Percentiles rank a stretch among this genome's conserved stretches.
phyloP scores from a whole-genome alignment of 2,888 invertebrate genomes.

The Carcina quercana region DNA sequence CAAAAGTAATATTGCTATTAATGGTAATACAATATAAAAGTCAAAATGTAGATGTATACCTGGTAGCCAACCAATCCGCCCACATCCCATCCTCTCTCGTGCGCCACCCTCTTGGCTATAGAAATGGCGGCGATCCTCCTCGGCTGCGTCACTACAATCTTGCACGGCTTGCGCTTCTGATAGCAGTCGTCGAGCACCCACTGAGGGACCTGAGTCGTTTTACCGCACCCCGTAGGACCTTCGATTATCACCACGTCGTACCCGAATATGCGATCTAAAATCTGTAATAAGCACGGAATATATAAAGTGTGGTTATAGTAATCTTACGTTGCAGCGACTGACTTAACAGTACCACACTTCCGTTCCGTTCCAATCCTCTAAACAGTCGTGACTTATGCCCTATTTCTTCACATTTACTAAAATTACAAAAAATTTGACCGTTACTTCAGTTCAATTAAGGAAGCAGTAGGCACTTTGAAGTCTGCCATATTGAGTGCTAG shows the following conservation, averaged over 20 bases:
- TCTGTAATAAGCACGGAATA: constrained; percentile 69
- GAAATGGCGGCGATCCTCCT: constrained; percentile 94
- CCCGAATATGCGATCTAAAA: constrained; percentile 78
- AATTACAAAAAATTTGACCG: too few species aligned
- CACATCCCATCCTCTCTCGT: constrained; percentile 87
- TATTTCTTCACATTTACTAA: too few species aligned
- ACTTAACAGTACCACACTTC: too few species aligned
- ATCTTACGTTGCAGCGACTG: too few species aligned
- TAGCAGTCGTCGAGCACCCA: constrained; percentile 89
- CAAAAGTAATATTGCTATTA: too few species aligned
- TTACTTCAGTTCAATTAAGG: too few species aligned
- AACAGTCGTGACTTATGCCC: too few species aligned
- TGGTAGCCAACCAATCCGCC: constrained; percentile 93
- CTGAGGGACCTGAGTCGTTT: constrained; percentile 92
- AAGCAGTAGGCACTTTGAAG: too few species aligned
- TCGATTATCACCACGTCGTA: constrained; percentile 88
- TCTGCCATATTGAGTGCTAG: too few species aligned
- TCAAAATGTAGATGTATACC: constrained; percentile 66
- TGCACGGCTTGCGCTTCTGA: constrained; percentile 78
- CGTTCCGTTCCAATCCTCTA: too few species aligned
- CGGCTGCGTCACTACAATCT: constrained; percentile 95
- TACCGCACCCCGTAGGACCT: constrained; percentile 97
- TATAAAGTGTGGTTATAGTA: too few species aligned
- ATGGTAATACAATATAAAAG: constrained; percentile 1
- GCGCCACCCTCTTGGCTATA: constrained; percentile 88